These are phyloP conservation scores for Cryptotis parvus DNA, from an alignment of 2,113 vertebrate species.

Conservation along the genomic window DNA sequence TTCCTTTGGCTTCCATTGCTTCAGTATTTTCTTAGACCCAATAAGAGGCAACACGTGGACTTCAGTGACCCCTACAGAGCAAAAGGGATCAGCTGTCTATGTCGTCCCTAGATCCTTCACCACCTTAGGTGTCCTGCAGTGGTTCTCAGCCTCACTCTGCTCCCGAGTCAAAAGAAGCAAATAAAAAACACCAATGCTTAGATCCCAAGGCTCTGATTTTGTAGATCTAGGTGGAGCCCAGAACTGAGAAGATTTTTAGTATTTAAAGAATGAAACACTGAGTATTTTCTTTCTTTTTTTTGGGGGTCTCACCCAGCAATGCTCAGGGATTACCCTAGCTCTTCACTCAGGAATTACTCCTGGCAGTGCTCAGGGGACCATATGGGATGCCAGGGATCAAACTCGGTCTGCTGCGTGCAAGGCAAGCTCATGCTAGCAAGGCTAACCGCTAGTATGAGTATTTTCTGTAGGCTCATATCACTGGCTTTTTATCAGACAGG, in stretches of 20 bases:
- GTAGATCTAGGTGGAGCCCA: not conserved
- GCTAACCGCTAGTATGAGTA: too few relatives aligned
- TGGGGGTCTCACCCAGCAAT: too few relatives aligned
- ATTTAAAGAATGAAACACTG: not conserved
- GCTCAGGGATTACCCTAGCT: too few relatives aligned
- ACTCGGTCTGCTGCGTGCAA: too few relatives aligned
- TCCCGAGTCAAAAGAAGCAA: accelerated
- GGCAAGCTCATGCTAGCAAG: too few relatives aligned
- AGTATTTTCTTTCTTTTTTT: not conserved
- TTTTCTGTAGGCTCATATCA: not conserved
- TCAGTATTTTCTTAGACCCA: not conserved
- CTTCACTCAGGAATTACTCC: too few relatives aligned
- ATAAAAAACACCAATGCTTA: not conserved
- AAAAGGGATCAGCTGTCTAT: not conserved
- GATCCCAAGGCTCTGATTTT: not conserved
- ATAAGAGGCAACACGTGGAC: not conserved
- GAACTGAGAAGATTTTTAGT: not conserved
- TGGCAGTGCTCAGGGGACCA: too few relatives aligned
- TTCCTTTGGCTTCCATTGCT: not conserved
- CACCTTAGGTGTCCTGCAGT: too few relatives aligned
- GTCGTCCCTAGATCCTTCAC: accelerated
- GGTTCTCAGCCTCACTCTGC: accelerated
- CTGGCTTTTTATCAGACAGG: too few relatives aligned
- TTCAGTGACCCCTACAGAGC: not conserved
- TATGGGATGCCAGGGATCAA: too few relatives aligned